These are phyloP conservation scores for Plecturocebus donacophilus DNA, from an alignment of 2,113 vertebrate species.

Conservation along the genomic window DNA sequence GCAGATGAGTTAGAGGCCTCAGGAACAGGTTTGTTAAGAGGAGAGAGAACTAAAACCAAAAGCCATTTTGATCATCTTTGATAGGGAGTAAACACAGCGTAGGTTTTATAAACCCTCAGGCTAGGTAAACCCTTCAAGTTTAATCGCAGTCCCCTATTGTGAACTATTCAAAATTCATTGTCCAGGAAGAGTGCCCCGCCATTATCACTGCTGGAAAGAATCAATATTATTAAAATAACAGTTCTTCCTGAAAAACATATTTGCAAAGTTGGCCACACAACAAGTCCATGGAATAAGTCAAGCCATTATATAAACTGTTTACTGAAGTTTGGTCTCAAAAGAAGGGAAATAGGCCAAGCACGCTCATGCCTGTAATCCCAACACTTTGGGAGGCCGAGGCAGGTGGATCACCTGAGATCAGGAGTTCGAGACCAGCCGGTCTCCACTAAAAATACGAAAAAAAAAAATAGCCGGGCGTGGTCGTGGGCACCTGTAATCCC, in stretches of 20 bases:
- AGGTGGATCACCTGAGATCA: too few species aligned
- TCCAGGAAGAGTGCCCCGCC: slow-evolving; percentile 1
- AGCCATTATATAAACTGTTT: slow-evolving; percentile 49
- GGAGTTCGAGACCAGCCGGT: too few species aligned
- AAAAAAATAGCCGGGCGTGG: too few species aligned
- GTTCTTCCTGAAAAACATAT: slow-evolving; percentile 29
- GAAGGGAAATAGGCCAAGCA: not conserved
- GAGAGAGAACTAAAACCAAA: slow-evolving; percentile 49
- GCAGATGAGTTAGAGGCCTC: not conserved
- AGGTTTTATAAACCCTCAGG: slow-evolving; percentile 35
- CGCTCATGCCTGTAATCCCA: too few species aligned
- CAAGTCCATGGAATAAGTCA: slow-evolving; percentile 12
- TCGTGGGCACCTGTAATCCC: too few species aligned
- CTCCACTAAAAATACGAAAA: too few species aligned
- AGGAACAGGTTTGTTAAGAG: slow-evolving; percentile 14
- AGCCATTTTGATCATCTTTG: slow-evolving; percentile 31
- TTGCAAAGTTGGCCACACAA: slow-evolving; percentile 36
- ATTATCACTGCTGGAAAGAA: slow-evolving; percentile 58
- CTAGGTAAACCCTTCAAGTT: slow-evolving; percentile 31
- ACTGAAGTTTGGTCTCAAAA: slow-evolving; percentile 55
- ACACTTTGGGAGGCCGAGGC: too few species aligned
- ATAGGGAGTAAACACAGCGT: slow-evolving; percentile 25
- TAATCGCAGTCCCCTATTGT: not conserved
- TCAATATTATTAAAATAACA: slow-evolving; percentile 63
- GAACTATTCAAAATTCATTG: slow-evolving; percentile 50